Conservation (phyloP, 2,797 vertebrate species). For the Natrix natrix region DNA sequence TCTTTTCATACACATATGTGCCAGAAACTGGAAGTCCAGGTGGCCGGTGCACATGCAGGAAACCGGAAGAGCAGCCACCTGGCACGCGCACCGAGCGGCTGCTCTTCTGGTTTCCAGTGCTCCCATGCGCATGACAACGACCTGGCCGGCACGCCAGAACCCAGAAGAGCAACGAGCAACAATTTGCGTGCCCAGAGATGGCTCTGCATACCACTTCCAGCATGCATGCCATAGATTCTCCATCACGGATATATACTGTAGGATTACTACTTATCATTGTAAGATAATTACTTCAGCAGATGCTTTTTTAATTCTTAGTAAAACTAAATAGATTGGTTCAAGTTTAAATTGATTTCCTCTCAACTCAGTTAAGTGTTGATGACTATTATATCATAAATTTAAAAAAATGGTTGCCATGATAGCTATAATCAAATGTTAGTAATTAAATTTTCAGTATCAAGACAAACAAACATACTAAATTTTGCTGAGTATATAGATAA, state of each 20-base stretch:
- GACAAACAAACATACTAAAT: not conserved
- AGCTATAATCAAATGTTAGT: not conserved
- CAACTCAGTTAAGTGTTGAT: not conserved
- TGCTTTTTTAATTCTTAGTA: not conserved
- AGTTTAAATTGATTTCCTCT: not conserved
- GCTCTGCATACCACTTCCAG: too few relatives aligned
- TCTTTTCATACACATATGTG: too few relatives aligned
- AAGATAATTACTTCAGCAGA: not conserved
- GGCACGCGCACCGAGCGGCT: too few relatives aligned
- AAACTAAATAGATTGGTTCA: not conserved
- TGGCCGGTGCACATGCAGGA: too few relatives aligned
- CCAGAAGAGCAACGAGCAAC: too few relatives aligned
- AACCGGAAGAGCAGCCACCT: too few relatives aligned
- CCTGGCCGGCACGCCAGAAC: too few relatives aligned
- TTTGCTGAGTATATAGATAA: not conserved
- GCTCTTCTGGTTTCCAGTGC: too few relatives aligned
- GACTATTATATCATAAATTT: not conserved
- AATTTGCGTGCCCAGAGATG: too few relatives aligned
- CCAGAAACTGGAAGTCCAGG: too few relatives aligned
- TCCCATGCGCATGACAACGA: too few relatives aligned
- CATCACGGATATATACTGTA: not conserved
- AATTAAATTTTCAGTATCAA: not conserved
- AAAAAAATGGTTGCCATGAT: not conserved
- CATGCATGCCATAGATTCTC: too few relatives aligned
- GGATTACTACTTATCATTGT: not conserved